Evolutionary conservation across 2,888 invertebrate genomes (phyloP), one percentile per base, ranked within the genome.

Genomic region (Leptopilina syphax): DNA sequence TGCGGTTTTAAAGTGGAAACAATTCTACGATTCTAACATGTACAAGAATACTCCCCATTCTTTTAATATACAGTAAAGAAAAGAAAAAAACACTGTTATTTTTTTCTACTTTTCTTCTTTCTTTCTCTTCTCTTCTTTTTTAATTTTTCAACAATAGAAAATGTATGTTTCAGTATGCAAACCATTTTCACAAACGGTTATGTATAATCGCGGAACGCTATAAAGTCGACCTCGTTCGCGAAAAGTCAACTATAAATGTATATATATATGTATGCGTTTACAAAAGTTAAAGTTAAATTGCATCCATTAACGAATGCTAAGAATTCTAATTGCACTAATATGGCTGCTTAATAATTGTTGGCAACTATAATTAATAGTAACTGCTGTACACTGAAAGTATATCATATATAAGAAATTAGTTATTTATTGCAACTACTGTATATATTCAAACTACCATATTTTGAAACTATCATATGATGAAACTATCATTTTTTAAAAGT

Each of bases 101-200:
- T 50, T 41, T 50, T 12, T 50, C 12, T 50, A 10, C 12, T 50
- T 50, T 12, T 50, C 50, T 50, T 50, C n/a, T 65, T 6, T 66
- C 34, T 41, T n/a, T 66, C 44, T 13, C 66, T 4, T 3, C 12
- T 34, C 6, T 65, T 44, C 41, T 66, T 41, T 44, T 44, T 44
- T 66, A 47, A 47, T 68, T 68, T 68, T 68, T 50, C 5, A 68
- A 68, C 68, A 68, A 68, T 68, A 47, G 24, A 24, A 68, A 68
- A 47, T 47, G 50, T 18, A 68, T 44, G 68, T 24, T 68, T 68
- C 24, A 44, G 68, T 68, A 68, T 70, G 50, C 68, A 70, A 70
- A 50, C 13, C 68, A 70, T 70, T 70, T 70, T 70, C 68, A 70
- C 68, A 70, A 70, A 70, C 27, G 68, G 68, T 70, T 70, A 70